Conservation (phyloP, 2,888 invertebrate genomes). For the Netelia fuscicornis region DNA sequence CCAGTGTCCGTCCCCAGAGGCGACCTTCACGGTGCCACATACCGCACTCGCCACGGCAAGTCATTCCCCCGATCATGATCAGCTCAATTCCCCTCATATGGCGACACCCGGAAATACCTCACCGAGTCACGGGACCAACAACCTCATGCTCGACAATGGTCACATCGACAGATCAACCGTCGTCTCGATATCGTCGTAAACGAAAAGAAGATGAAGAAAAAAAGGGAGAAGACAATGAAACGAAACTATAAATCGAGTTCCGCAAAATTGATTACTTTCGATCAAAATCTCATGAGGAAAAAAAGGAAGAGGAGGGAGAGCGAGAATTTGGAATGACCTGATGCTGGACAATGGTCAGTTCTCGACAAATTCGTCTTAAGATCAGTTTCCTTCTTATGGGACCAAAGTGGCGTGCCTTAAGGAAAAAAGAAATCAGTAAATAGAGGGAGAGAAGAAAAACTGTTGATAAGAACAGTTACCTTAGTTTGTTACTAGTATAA, state of each 20-base stretch:
- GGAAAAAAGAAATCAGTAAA: conserved; percentile 18
- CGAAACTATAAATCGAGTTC: background rate
- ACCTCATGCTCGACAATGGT: conserved; percentile 81
- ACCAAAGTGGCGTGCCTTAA: background rate
- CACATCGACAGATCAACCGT: conserved; percentile 86
- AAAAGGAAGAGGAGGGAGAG: conserved; percentile 12
- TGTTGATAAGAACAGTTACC: background rate
- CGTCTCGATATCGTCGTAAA: conserved; percentile 85
- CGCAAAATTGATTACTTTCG: background rate
- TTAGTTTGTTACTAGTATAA: too few relatives aligned
- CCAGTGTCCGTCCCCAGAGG: conserved; percentile 76
- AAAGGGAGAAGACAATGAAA: background rate
- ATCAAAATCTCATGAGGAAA: conserved; percentile 12
- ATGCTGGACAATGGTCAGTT: conserved; percentile 58
- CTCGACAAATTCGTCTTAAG: background rate
- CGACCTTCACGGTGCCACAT: conserved; percentile 79
- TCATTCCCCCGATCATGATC: conserved; percentile 81
- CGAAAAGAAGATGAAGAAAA: background rate
- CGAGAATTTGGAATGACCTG: conserved; percentile 41
- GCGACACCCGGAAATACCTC: conserved; percentile 79
- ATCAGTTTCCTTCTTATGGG: background rate
- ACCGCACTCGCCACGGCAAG: conserved; percentile 76
- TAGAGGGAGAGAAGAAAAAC: background rate
- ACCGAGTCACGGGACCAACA: conserved; percentile 73
- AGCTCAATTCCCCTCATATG: conserved; percentile 80